phyloP scores from a whole-genome alignment of 2,888 invertebrate genomes.

The Agrilus mali region DNA sequence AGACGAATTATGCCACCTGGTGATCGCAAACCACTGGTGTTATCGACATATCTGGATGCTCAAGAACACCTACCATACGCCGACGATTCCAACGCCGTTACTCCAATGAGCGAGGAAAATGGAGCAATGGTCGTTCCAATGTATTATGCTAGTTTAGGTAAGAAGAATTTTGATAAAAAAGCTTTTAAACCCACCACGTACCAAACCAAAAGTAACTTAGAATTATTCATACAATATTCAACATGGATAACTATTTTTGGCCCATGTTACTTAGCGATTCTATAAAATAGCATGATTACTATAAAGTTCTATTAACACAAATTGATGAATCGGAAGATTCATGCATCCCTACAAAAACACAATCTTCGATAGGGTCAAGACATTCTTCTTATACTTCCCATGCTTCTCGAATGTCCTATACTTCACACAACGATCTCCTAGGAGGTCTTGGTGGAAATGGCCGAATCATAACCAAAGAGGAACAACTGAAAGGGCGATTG shows the following conservation, averaged over 20 bases:
- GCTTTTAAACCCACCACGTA: not conserved
- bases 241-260: not conserved
- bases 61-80: constrained; percentile 94
- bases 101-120: constrained; percentile 96
- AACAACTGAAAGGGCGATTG: constrained; percentile 63
- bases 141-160: constrained; percentile 76
- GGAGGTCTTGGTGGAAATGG: constrained; percentile 50
- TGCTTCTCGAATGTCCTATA: constrained; percentile 85
- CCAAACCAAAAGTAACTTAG: not conserved
- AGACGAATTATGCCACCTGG: constrained; percentile 69
- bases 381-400: constrained; percentile 95
- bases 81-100: constrained; percentile 94
- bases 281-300: not conserved
- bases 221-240: not conserved
- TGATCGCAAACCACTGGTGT: constrained; percentile 85
- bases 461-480: constrained; percentile 71
- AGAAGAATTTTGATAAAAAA: constrained; percentile 10
- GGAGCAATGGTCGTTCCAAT: constrained; percentile 88
- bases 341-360: not conserved
- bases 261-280: not conserved
- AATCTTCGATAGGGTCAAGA: constrained; percentile 51
- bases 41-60: constrained; percentile 88
- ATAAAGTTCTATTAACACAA: too few relatives aligned
- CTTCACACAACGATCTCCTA: constrained; percentile 84
- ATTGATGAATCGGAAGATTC: not conserved